These are phyloP conservation scores for Argya squamiceps DNA, from an alignment of 2,797 vertebrate genomes.

Conservation along the genomic window DNA sequence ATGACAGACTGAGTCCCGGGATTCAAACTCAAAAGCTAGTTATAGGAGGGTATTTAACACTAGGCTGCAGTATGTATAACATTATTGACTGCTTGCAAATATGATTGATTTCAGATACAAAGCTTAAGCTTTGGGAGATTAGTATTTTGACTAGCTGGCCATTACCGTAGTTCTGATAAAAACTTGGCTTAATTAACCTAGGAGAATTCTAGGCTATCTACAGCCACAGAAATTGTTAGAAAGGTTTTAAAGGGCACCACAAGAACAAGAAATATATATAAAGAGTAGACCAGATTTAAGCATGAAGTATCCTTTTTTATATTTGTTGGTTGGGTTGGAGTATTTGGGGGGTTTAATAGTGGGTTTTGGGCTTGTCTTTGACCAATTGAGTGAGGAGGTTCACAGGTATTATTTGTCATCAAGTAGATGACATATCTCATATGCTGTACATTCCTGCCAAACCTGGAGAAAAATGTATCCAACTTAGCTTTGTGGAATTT, in stretches of 20 bases:
- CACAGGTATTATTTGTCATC: background rate
- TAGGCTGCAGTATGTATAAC: background rate
- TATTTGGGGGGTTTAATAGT: rapidly evolving
- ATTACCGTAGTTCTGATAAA: conserved; percentile 23
- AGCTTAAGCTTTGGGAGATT: conserved; percentile 14
- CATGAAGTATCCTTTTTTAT: background rate
- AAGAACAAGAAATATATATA: background rate
- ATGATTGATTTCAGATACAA: conserved; percentile 24
- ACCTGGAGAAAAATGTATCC: background rate
- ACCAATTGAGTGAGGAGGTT: background rate
- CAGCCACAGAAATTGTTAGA: background rate
- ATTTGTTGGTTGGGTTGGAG: rapidly evolving
- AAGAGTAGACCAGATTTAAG: background rate
- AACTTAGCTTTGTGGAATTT: background rate
- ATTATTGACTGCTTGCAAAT: background rate
- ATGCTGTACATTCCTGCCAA: background rate
- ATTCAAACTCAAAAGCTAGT: background rate
- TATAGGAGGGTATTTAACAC: background rate
- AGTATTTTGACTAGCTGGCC: background rate
- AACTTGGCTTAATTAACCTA: background rate
- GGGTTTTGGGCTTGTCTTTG: background rate
- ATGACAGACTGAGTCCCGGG: background rate
- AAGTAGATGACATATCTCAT: background rate
- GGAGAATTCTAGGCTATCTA: background rate
- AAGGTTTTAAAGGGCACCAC: background rate